A percentile compares a stretch with the other conserved stretches of the same genome.
Conservation (phyloP, 2,113 vertebrate genomes). For the Mesocricetus auratus region DNA sequence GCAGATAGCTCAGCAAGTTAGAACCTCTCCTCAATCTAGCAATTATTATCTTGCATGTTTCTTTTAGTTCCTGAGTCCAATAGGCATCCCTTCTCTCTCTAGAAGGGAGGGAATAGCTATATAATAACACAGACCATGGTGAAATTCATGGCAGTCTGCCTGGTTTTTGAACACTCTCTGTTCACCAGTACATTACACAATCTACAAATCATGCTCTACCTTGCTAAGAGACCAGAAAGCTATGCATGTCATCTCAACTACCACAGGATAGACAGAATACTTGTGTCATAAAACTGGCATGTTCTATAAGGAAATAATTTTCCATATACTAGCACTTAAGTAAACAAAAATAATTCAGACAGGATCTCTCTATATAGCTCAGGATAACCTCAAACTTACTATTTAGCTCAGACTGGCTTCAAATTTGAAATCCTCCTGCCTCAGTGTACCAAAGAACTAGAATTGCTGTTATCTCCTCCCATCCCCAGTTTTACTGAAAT, state of each 20-base stretch:
- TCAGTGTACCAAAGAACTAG: neutral
- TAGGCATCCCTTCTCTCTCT: neutral
- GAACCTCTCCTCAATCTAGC: neutral
- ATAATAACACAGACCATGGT: too few relatives aligned
- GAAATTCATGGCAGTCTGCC: neutral
- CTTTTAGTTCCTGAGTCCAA: neutral
- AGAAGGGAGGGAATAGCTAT: neutral
- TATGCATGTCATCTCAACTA: neutral
- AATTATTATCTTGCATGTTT: neutral
- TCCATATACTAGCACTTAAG: neutral
- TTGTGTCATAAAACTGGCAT: neutral
- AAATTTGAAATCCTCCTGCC: neutral
- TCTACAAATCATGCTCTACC: neutral
- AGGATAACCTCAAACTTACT: neutral
- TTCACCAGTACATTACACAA: accelerated
- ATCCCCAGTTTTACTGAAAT: neutral
- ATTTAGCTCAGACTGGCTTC: neutral
- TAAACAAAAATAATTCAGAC: neutral
- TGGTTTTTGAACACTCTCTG: too few relatives aligned
- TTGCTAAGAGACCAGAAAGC: neutral
- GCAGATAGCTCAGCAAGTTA: neutral
- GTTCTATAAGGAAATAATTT: neutral
- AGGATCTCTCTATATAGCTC: neutral
- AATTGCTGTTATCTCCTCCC: too few relatives aligned
- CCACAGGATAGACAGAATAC: neutral